Percentiles rank a stretch among this genome's conserved stretches.
These are phyloP conservation scores for Calidris pygmaea DNA, from an alignment of 2,113 vertebrate species.

Conservation along the genomic window DNA sequence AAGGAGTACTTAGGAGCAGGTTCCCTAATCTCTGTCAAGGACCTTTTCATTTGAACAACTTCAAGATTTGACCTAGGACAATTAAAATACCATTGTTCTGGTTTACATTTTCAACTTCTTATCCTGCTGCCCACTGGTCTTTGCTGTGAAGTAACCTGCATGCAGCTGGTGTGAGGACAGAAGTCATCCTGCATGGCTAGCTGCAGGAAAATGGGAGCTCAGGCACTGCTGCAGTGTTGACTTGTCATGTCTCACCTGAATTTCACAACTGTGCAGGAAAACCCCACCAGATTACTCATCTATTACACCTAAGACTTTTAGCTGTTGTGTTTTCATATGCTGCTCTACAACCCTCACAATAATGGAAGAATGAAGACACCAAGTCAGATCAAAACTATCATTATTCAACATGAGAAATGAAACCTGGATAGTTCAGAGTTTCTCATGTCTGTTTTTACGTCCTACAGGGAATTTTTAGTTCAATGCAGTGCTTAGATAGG, in stretches of 20 bases:
- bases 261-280: neutral
- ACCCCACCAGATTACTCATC: neutral
- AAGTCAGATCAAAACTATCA: neutral
- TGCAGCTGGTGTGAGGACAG: neutral
- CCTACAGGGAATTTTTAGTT: neutral
- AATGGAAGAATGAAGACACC: neutral
- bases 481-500: neutral
- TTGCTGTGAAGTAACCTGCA: neutral
- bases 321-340: neutral
- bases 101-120: neutral
- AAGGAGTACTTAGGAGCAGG: neutral
- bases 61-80: neutral
- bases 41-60: neutral
- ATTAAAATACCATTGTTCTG: neutral
- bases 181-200: neutral
- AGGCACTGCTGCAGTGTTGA: neutral
- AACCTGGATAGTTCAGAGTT: neutral
- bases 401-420: neutral
- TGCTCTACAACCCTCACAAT: neutral
- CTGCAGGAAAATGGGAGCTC: neutral
- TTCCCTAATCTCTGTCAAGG: neutral
- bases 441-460: neutral
- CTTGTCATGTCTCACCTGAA: neutral
- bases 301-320: neutral
- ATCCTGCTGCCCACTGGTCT: neutral